Evolutionary conservation across 2,113 vertebrate species (phyloP), one percentile per base, ranked within the genome.

Genomic region (Chionomys nivalis): DNA sequence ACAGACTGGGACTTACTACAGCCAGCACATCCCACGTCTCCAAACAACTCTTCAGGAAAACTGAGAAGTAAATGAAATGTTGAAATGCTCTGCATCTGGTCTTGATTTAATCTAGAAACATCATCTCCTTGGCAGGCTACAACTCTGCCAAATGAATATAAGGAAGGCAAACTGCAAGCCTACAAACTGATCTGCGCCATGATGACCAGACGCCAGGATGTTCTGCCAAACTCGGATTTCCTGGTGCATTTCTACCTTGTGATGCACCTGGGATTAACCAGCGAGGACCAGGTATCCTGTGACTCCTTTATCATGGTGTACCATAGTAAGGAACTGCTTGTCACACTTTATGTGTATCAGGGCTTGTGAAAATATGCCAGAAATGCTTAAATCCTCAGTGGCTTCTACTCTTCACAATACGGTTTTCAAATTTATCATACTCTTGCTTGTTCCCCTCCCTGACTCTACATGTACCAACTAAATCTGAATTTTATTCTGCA

Each of bases 191-290:
- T 99, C 98, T 99, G 99, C 39, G 99, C 99, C 97, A 99, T 99
- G 99, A 99, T 99, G 99, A 99, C 99, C 85, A 99, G 99, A 92
- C 99, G 99, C 73, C 99, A 99, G 97, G 99, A 99, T 78, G 98
- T 99, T 65, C 98, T 99, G 93, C 99, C 99, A 91, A 99, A 99
- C 98, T 99, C 98, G 0, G 99, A 99, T 98, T 99, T 99, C 97
- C 98, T 99, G 95, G 98, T 99, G 73, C 99, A 99, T 97, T 99
- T 99, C 95, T 99, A 99, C 98, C 98, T 99, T 31, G 98, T 99
- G 94, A 99, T 99, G 99, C 99, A 99, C 98, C 98, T 99, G 97
- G 99, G 99, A 93, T 98, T 99, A 97, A 99, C 98, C 95, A 99
- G 98, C 24, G 97, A 99, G 47, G 99, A 99, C 98, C 99, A 99